A percentile compares a stretch with the other conserved stretches of the same genome.
Conservation (phyloP, 2,888 invertebrate genomes). For the Eupithecia exiguata region DNA sequence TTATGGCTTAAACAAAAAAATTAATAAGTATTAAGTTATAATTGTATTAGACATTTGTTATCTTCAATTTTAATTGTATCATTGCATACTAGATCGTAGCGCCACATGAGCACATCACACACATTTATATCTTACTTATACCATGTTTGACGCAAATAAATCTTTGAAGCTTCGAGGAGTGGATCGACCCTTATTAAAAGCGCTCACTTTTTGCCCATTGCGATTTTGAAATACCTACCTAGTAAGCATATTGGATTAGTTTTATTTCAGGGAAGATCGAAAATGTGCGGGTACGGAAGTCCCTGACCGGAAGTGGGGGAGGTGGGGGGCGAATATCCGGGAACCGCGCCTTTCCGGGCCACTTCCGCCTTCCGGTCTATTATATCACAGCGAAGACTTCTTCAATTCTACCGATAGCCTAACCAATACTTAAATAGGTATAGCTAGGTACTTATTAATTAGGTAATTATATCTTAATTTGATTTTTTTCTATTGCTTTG, state of each 20-base stretch:
- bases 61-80: no score
- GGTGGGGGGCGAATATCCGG: slow-evolving; percentile 57
- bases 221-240: background rate
- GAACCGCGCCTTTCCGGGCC: slow-evolving; percentile 64
- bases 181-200: background rate
- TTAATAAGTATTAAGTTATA: no score
- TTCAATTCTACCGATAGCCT: background rate
- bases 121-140: no score
- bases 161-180: no score
- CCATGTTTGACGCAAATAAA: no score
- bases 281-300: slow-evolving; percentile 64
- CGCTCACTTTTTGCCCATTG: background rate
- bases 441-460: no score
- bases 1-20: no score
- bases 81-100: no score
- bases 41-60: no score
- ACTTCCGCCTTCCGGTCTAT: slow-evolving; percentile 56
- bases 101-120: no score
- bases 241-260: slow-evolving; percentile 17
- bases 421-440: background rate
- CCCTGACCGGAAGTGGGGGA: slow-evolving; percentile 60
- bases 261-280: slow-evolving; percentile 48
- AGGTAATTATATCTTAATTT: no score
- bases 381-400: slow-evolving; percentile 57
- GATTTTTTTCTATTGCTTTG: no score